A percentile compares a stretch with the other conserved stretches of the same genome.
Conservation (phyloP, 1,140 invertebrate species). For the Pygmarrhopalites habei region DNA sequence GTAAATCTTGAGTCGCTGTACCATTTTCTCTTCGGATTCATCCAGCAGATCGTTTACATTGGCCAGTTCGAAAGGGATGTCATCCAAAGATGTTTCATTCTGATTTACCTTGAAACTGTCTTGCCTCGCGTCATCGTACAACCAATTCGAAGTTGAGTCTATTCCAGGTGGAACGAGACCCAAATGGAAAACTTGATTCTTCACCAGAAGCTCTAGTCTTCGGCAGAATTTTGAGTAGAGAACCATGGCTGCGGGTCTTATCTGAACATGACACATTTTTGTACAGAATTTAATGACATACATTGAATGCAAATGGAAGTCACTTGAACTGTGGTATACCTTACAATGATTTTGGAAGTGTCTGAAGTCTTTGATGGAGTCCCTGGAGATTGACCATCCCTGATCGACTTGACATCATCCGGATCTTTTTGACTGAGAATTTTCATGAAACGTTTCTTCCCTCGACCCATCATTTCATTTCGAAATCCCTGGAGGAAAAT, state of each 20-base stretch:
- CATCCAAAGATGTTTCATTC: background rate
- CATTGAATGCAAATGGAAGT: no score
- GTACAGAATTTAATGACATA: no score
- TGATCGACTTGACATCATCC: background rate
- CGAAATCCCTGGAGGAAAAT: conserved; percentile 14
- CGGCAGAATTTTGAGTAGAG: conserved; percentile 12
- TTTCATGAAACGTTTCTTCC: conserved; percentile 16
- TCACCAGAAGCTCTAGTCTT: background rate
- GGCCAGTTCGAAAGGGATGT: background rate
- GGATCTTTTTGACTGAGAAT: background rate
- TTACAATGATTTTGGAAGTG: background rate
- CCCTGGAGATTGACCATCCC: no score
- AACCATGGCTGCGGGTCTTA: conserved; percentile 21
- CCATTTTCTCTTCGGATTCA: conserved; percentile 21
- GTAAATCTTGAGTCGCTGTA: conserved; percentile 26
- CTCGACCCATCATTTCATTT: background rate
- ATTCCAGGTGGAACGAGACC: background rate
- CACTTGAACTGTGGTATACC: background rate
- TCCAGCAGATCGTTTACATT: background rate
- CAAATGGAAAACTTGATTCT: background rate
- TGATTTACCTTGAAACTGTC: background rate
- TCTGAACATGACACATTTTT: no score
- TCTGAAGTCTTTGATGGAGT: background rate
- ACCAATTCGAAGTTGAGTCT: background rate
- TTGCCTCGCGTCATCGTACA: background rate